Conservation (phyloP, 2,888 invertebrate species). For the Campopleginae sp. region DNA sequence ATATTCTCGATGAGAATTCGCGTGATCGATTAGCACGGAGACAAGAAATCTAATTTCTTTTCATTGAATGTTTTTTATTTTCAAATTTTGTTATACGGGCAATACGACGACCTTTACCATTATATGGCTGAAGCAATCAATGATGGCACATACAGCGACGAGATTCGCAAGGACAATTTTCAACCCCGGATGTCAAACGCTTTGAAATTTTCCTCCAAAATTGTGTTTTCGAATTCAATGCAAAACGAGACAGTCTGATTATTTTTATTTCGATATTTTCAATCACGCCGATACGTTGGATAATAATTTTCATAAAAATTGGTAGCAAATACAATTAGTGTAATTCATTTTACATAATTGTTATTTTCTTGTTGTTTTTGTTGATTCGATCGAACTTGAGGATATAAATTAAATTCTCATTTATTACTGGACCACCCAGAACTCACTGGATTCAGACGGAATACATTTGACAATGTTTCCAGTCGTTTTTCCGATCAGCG, state of each 20-base stretch:
- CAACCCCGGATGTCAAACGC: background rate
- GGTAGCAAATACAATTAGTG: slow-evolving; percentile 18
- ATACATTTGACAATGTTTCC: background rate
- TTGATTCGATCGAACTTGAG: background rate
- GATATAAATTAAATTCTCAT: background rate
- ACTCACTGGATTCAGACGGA: background rate
- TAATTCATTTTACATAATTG: slow-evolving; percentile 49
- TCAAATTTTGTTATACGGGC: background rate
- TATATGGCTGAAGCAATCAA: background rate
- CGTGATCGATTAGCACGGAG: background rate
- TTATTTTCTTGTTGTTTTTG: slow-evolving; percentile 1
- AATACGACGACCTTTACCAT: background rate
- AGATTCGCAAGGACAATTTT: background rate
- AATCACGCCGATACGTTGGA: background rate
- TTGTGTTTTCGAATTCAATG: background rate
- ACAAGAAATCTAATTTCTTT: slow-evolving; percentile 24
- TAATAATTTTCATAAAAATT: slow-evolving; percentile 8
- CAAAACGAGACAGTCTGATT: background rate
- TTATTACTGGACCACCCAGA: background rate
- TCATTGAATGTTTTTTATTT: slow-evolving; percentile 14
- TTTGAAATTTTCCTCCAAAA: background rate
- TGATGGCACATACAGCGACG: slow-evolving; percentile 5
- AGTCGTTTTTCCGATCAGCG: background rate
- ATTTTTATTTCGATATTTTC: background rate
- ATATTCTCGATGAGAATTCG: background rate